phyloP scores from a whole-genome alignment of 2,113 vertebrate genomes.

The Melanerpes aurifrons region DNA sequence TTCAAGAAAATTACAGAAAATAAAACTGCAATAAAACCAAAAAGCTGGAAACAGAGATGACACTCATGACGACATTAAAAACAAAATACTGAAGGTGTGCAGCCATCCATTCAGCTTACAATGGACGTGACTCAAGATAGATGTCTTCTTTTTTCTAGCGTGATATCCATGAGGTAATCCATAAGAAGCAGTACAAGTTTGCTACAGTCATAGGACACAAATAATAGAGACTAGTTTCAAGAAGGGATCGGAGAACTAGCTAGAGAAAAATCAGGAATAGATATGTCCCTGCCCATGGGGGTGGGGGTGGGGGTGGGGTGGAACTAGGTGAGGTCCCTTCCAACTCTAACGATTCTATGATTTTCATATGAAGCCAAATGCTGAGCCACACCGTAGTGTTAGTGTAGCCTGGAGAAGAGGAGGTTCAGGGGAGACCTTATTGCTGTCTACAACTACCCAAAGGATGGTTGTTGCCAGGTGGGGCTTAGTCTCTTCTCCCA shows the following conservation, averaged over 20 bases:
- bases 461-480: too few species aligned
- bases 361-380: not conserved
- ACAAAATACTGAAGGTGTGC: conserved; percentile 23
- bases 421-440: too few species aligned
- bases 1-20: conserved; percentile 79
- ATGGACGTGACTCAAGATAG: conserved; percentile 63
- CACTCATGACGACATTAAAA: conserved; percentile 75
- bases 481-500: too few species aligned
- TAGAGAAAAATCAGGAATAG: not conserved
- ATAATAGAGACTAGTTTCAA: not conserved
- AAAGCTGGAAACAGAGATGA: conserved; percentile 76
- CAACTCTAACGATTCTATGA: too few species aligned
- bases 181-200: not conserved
- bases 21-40: conserved; percentile 77
- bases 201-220: not conserved
- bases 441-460: too few species aligned
- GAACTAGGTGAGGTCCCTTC: too few species aligned
- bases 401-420: too few species aligned
- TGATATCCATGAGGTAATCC: not conserved
- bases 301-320: too few species aligned
- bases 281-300: too few species aligned
- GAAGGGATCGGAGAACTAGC: not conserved
- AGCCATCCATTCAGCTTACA: conserved; percentile 63
- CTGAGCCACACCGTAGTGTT: not conserved
- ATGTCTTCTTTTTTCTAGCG: conserved; percentile 42